Conservation (phyloP, 2,113 vertebrate genomes). For the Apodemus speciosus region DNA sequence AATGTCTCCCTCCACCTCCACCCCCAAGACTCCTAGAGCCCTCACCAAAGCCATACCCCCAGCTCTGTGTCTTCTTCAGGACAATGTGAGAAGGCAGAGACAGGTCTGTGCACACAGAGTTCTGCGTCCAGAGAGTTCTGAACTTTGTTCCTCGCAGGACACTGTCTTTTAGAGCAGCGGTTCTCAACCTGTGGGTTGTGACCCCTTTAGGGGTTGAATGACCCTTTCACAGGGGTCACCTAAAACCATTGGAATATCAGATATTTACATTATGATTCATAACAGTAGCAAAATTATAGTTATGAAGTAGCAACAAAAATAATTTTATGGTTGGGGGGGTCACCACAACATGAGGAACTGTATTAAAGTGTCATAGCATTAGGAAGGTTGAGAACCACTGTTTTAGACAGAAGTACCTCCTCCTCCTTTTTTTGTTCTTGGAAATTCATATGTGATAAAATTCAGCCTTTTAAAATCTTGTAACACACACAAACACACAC, state of each 20-base stretch:
- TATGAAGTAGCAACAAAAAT: neutral
- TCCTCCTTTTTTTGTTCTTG: neutral
- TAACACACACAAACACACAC: too few species aligned
- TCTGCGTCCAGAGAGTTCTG: neutral
- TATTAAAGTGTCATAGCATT: neutral
- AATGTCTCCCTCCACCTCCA: neutral
- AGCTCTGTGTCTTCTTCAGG: neutral
- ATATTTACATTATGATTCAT: neutral
- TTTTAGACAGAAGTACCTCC: neutral
- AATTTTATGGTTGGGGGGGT: neutral
- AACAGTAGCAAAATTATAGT: neutral
- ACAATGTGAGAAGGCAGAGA: neutral
- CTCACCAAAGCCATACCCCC: neutral
- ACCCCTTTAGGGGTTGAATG: neutral
- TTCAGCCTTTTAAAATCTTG: neutral
- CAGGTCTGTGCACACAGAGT: neutral
- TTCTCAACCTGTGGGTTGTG: neutral
- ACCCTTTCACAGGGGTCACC: neutral
- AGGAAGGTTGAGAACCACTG: neutral
- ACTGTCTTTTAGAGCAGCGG: neutral
- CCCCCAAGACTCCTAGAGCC: neutral
- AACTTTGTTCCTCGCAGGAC: neutral
- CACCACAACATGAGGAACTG: neutral
- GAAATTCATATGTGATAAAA: neutral
- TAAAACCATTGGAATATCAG: neutral